phyloP scores from a whole-genome alignment of 2,888 invertebrate genomes.

The Aspidapion aeneum region DNA sequence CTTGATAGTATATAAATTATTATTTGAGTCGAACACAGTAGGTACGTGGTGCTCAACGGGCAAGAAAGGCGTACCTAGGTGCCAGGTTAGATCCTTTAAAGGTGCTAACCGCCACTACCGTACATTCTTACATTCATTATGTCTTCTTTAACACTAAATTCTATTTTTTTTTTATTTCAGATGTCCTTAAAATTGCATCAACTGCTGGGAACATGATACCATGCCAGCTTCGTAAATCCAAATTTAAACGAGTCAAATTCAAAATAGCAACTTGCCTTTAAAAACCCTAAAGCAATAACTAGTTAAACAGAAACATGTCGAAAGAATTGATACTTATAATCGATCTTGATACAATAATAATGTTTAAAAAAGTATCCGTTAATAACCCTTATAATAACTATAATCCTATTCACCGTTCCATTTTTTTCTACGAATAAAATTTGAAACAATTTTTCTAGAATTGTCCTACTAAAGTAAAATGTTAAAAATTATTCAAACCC shows the following conservation, averaged over 20 bases:
- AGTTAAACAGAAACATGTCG: constrained; percentile 38
- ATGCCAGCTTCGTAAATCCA: constrained; percentile 40
- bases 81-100: too few species aligned
- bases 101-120: too few species aligned
- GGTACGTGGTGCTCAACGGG: too few species aligned
- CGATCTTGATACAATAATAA: constrained; percentile 45
- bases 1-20: too few species aligned
- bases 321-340: constrained; percentile 46
- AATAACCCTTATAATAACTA: not conserved
- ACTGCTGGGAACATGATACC: constrained; percentile 40
- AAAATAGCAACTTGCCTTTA: constrained; percentile 32
- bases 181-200: constrained; percentile 27
- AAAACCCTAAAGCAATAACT: constrained; percentile 17
- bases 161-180: constrained; percentile 31
- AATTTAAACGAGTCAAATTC: constrained; percentile 46
- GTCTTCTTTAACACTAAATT: too few species aligned
- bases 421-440: not conserved
- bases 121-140: too few species aligned
- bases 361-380: not conserved
- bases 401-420: not conserved
- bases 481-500: constrained; percentile 34
- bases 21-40: too few species aligned
- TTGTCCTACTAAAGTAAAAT: constrained; percentile 30
- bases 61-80: too few species aligned
- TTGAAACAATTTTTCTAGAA: constrained; percentile 9